Evolutionary conservation across 2,888 invertebrate species (phyloP), one percentile per base, ranked within the genome.

Genomic region (Bembecia ichneumoniformis): DNA sequence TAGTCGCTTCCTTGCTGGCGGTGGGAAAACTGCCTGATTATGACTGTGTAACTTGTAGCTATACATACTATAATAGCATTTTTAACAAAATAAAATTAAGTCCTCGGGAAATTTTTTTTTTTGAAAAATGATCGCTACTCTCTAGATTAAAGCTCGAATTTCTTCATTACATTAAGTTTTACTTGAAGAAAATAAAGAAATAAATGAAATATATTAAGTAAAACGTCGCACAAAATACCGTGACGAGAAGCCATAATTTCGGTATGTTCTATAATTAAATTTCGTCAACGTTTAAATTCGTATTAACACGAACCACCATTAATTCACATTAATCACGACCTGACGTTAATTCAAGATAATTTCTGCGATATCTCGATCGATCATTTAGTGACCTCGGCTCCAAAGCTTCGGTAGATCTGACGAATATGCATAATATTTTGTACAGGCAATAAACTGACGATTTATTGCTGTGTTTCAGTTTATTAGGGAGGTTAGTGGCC

Each of bases 301-400:
- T 51, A 47, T 50, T 51, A 52, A 51, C 55, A 56, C 56, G 55
- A 61, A 52, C 57, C 51, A 54, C 56, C 56, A 59, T 64, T 62
- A 63, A 60, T 64, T 51, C 54, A 55, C 60, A 72, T 73, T 66
- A 68, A 73, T 73, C 70, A 71, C 51, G 51, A 49, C 48, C 49
- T 54, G 55, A 62, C 62, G 58, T 57, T 62, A 71, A 66, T 68
- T 68, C 64, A 60, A 60, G 58, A 64, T 64, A 66, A 69, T 68
- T 57, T 53, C 46, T 52, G 50, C 52, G 55, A 51, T 53, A 55
- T 47, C 44, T 49, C 58, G 52, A 67, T 70, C 49, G 46, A 52
- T 52, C 49, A 52, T 49, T 46, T 49, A 52, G 15, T 13, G 49
- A 34, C 35, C 43, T 63, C 52, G 28, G 64, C 17, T 64, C 63